Conservation (phyloP, 2,888 invertebrate genomes). For the Chrysolina americana region DNA sequence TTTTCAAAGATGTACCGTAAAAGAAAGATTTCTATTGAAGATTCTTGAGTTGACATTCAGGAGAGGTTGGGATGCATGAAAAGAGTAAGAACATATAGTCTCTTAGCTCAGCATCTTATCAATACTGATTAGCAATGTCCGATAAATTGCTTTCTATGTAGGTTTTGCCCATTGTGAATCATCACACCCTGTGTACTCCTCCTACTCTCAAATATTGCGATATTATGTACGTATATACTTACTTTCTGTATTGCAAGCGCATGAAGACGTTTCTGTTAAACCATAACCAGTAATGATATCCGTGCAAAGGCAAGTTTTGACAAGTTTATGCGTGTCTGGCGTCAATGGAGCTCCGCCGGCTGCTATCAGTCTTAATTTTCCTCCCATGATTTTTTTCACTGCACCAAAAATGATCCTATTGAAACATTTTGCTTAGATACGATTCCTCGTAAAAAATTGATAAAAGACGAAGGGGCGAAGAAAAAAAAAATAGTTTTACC, state of each 20-base stretch:
- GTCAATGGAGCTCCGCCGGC: conserved; percentile 96
- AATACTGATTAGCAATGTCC: too few relatives aligned
- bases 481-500: conserved; percentile 61
- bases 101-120: too few relatives aligned
- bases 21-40: too few relatives aligned
- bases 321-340: conserved; percentile 94
- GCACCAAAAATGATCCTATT: conserved; percentile 74
- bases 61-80: too few relatives aligned
- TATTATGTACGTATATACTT: conserved; percentile 58
- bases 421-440: conserved; percentile 33
- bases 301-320: conserved; percentile 90
- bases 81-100: too few relatives aligned
- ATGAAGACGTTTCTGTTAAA: conserved; percentile 95
- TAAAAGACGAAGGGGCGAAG: neutral
- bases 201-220: too few relatives aligned
- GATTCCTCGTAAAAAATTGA: too few relatives aligned
- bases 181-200: too few relatives aligned
- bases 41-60: too few relatives aligned
- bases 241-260: conserved; percentile 88
- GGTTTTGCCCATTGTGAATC: too few relatives aligned
- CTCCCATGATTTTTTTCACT: conserved; percentile 81
- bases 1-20: too few relatives aligned
- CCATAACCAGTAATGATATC: conserved; percentile 95
- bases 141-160: too few relatives aligned
- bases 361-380: conserved; percentile 88